Base-by-base conservation (phyloP, 2,888 invertebrate species). In the Caenorhabditis virilis region DNA sequence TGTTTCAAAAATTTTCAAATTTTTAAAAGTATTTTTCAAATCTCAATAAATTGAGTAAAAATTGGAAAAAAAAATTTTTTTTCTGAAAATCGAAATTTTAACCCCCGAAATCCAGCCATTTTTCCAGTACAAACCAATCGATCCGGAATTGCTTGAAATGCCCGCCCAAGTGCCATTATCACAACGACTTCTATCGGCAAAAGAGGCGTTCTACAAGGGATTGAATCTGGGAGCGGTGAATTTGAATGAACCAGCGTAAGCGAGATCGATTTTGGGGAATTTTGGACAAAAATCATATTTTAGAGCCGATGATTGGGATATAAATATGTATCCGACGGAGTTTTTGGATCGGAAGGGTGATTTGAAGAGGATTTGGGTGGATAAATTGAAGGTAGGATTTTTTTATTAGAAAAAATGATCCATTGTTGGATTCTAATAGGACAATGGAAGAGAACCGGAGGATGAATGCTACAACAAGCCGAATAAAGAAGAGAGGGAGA, bases 101-200 rank as follows among this genome's bases (percentile, higher is more conserved):
- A n/a, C 3, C 5, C 16, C 13, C 36, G 15, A 9, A 16, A 9
- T 18, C 6, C n/a, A 38, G 11, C 5, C 2, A 23, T 9, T 26
- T 3, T 69, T 79, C 42, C 89, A 90, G 80, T 97, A 95, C 85
- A 90, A 89, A 79, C 89, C 95, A 0, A 85, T 98, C 67, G 92
- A 97, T 85, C 92, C 95, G 0, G 89, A 89, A 60, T 89, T 89
- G 71, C 92, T 98, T 74, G 89, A 95, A 47, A 87, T 98, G 66
- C 97, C 97, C 20, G 92, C 95, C 9, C 94, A 95, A 1, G 91
- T 92, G 67, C 94, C 95, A 25, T 95, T 95, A 15, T 93, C 90
- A 82, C 95, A 97, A 67, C 87, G 94, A 61, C 86, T 98, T 38
- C 86, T 95, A 33, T 91, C 91, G 20, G 95, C 97, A 9, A 91